phyloP scores from a whole-genome alignment of 2,113 vertebrate species.

The Sorex fumeus region DNA sequence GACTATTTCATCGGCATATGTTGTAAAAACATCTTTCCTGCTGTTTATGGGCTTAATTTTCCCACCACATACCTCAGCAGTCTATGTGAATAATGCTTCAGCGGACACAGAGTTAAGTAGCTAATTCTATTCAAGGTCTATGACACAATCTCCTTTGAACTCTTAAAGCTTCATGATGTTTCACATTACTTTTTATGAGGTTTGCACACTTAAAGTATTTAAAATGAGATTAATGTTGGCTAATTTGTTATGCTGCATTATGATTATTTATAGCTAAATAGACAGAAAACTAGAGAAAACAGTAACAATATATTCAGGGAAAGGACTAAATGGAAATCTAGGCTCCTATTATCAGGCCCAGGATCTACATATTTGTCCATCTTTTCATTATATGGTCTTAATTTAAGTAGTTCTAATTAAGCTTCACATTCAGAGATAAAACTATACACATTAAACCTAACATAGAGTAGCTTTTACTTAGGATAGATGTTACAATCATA shows the following conservation, averaged over 20 bases:
- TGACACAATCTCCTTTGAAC: not conserved
- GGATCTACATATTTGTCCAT: not conserved
- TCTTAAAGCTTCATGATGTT: not conserved
- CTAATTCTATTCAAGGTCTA: not conserved
- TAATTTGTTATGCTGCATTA: not conserved
- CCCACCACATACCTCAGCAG: not conserved
- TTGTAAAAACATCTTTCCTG: conserved; percentile 49
- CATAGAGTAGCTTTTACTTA: not conserved
- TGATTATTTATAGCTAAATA: not conserved
- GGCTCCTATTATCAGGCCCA: not conserved
- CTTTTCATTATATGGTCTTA: not conserved
- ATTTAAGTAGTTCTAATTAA: conserved; percentile 32
- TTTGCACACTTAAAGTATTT: not conserved
- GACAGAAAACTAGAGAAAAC: not conserved
- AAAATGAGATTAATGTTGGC: not conserved
- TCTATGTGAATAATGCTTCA: not conserved
- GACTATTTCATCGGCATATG: conserved; percentile 39
- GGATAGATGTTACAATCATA: not conserved
- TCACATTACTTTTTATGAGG: not conserved
- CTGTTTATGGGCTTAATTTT: conserved; percentile 24
- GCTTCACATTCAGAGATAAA: not conserved
- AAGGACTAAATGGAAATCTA: not conserved
- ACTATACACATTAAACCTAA: not conserved
- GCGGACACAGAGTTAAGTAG: not conserved
- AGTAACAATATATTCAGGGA: not conserved